Percentiles rank a stretch among this genome's conserved stretches.
Evolutionary conservation across 2,888 invertebrate genomes (phyloP).

Genomic region (Choreutis nemorana): DNA sequence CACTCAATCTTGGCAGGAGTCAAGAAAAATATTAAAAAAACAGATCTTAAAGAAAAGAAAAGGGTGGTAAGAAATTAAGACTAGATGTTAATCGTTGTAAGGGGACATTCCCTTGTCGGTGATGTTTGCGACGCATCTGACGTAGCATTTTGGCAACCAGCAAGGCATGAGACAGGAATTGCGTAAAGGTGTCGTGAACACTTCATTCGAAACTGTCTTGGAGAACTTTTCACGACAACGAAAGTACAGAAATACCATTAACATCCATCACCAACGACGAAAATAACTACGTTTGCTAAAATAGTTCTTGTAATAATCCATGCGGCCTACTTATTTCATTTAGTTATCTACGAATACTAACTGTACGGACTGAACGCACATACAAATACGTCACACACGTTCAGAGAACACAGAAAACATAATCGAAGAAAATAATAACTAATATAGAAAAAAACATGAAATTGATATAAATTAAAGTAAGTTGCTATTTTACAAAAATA

Average conservation of each 20-base stretch:
- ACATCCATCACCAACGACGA: conserved; percentile 37
- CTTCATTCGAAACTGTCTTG: conserved; percentile 39
- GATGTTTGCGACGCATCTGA: conserved; percentile 33
- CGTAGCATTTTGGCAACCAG: conserved; percentile 50
- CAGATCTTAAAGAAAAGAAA: background rate
- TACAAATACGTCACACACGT: no score
- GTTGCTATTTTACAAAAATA: no score
- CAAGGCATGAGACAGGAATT: conserved; percentile 52
- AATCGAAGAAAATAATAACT: no score
- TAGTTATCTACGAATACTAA: no score
- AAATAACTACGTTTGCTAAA: conserved; percentile 31
- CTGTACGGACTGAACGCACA: no score
- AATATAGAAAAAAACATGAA: no score
- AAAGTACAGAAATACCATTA: conserved; percentile 52
- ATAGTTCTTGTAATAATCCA: conserved; percentile 8
- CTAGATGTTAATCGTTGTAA: conserved; percentile 31
- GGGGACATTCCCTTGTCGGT: conserved; percentile 33
- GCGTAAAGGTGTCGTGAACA: conserved; percentile 58
- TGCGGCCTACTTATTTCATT: conserved; percentile 1
- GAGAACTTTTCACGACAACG: conserved; percentile 39
- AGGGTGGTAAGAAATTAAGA: conserved; percentile 29
- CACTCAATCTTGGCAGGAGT: no score
- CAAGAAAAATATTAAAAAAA: no score
- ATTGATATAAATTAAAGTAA: no score
- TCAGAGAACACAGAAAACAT: no score